A percentile compares a stretch with the other conserved stretches of the same genome.
phyloP scores from a whole-genome alignment of 2,113 vertebrate species.

The Albula goreensis region DNA sequence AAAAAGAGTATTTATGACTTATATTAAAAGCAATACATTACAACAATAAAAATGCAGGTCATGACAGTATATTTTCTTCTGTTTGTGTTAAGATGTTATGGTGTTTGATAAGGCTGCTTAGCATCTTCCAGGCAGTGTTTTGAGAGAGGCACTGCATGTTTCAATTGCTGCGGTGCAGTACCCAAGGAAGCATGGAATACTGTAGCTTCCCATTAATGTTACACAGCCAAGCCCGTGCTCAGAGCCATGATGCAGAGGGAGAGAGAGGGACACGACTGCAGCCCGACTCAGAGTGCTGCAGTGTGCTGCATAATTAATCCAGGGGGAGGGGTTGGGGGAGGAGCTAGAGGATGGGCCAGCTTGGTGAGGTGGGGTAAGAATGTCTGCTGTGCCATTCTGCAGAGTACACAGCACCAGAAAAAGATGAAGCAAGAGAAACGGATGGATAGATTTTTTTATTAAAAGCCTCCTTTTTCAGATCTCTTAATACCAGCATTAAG shows the following conservation, averaged over 20 bases:
- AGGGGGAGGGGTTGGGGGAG: constrained; percentile 11
- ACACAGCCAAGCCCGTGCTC: neutral
- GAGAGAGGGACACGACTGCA: neutral
- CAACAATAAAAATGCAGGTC: neutral
- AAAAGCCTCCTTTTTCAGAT: neutral
- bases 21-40: neutral
- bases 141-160: neutral
- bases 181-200: neutral
- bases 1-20: neutral
- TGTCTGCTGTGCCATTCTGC: neutral
- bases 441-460: neutral
- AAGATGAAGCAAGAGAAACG: neutral
- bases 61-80: neutral
- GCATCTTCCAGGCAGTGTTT: neutral
- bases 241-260: constrained; percentile 5
- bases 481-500: neutral
- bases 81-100: neutral
- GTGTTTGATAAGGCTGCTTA: neutral
- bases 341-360: neutral
- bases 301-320: constrained; percentile 26
- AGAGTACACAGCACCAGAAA: neutral
- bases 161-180: neutral
- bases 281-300: constrained; percentile 17
- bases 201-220: neutral
- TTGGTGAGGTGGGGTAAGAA: neutral